Evolutionary conservation across 2,797 vertebrate species (phyloP).

Genomic region (Falco naumanni): DNA sequence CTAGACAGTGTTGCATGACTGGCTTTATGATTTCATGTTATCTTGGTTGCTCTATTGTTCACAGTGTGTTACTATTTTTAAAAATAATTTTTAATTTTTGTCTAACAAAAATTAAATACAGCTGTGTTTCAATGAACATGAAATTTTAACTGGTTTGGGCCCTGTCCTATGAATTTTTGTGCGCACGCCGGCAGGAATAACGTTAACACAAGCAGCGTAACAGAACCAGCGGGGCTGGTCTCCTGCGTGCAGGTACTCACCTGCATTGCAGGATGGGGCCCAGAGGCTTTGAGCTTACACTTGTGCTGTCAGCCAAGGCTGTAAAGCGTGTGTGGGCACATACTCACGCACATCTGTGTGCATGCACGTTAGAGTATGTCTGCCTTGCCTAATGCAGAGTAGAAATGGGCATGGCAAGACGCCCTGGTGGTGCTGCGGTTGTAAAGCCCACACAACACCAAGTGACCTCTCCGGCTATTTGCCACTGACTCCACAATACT

Average conservation of each 20-base stretch:
- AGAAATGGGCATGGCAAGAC: not conserved
- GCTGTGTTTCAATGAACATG: not conserved
- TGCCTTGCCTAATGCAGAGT: rapidly evolving
- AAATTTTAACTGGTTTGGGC: not conserved
- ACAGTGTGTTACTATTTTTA: not conserved
- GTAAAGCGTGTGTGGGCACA: not conserved
- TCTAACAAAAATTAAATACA: not conserved
- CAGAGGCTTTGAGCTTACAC: not conserved
- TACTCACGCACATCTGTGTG: not conserved
- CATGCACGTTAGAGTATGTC: rapidly evolving
- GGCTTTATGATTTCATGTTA: not conserved
- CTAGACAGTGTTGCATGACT: not conserved
- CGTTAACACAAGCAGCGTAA: rapidly evolving
- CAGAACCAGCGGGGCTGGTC: not conserved
- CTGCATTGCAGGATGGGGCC: not conserved
- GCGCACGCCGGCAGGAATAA: not conserved
- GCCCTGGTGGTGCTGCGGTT: rapidly evolving
- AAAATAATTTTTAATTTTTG: not conserved
- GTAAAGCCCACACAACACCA: not conserved
- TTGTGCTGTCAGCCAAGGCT: not conserved
- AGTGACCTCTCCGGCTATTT: rapidly evolving
- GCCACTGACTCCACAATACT: not conserved
- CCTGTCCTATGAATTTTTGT: not conserved
- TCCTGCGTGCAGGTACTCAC: rapidly evolving
- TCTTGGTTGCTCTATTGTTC: not conserved